Conservation (phyloP, 2,797 vertebrate genomes). For the Coluber constrictor region DNA sequence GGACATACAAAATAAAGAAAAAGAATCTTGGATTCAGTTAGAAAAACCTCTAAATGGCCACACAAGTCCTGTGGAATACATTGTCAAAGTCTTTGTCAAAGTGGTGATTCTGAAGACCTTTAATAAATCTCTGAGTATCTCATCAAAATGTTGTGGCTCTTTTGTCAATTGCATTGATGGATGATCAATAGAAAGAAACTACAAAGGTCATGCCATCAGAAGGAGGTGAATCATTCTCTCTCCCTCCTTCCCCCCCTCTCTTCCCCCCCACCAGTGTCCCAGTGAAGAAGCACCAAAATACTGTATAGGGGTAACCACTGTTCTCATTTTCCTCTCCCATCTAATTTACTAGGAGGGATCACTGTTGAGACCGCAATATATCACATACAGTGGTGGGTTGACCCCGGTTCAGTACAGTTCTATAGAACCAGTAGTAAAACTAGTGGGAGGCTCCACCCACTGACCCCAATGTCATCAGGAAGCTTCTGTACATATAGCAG, state of each 20-base stretch:
- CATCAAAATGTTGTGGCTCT: not conserved
- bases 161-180: not conserved
- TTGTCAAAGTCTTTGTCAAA: not conserved
- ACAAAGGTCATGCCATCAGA: not conserved
- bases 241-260: not conserved
- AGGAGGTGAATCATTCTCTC: not conserved
- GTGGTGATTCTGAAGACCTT: not conserved
- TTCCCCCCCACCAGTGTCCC: not conserved
- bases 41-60: not conserved
- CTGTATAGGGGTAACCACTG: not conserved
- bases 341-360: not conserved
- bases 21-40: not conserved
- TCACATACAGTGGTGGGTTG: not conserved
- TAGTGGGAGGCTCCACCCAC: no score
- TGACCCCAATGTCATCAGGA: no score
- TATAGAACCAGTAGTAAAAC: no score
- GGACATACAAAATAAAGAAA: not conserved
- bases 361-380: not conserved
- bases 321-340: not conserved
- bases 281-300: not conserved
- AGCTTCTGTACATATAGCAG: no score
- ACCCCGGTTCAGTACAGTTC: no score
- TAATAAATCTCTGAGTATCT: not conserved
- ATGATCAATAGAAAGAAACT: not conserved
- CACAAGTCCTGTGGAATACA: not conserved